Evolutionary conservation across 2,113 vertebrate genomes (phyloP).

Genomic region (Hipposideros armiger): DNA sequence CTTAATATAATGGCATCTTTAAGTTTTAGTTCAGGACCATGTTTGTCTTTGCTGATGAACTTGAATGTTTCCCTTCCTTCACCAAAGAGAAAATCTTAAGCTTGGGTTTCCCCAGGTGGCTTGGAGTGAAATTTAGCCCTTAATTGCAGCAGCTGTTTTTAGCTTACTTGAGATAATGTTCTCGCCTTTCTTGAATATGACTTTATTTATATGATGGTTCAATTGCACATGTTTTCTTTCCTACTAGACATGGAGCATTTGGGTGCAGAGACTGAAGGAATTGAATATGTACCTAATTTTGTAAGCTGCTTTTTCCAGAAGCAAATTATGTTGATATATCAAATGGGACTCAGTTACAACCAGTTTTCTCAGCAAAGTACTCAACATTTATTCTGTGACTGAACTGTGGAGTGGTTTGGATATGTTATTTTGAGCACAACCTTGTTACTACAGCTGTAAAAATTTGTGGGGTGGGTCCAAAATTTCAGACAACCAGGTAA

Average conservation of each 20-base stretch:
- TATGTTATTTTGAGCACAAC: background rate
- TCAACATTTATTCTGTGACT: constrained; percentile 5
- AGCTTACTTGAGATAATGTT: constrained; percentile 39
- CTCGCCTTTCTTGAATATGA: constrained; percentile 28
- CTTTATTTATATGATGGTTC: constrained; percentile 53
- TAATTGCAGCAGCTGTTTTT: constrained; percentile 60
- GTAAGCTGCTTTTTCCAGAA: constrained; percentile 46
- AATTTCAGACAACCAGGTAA: background rate
- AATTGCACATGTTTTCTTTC: background rate
- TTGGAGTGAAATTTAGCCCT: constrained; percentile 42
- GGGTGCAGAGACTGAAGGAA: background rate
- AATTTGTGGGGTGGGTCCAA: background rate
- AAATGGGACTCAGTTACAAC: background rate
- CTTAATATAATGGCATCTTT: background rate
- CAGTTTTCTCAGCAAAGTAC: background rate
- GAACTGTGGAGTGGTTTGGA: background rate
- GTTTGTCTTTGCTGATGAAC: background rate
- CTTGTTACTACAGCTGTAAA: background rate
- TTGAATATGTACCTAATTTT: constrained; percentile 52
- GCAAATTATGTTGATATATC: background rate
- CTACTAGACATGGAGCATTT: background rate
- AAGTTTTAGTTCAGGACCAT: background rate
- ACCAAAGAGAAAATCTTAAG: constrained; percentile 20
- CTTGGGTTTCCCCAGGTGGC: constrained; percentile 60
- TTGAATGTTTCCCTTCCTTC: constrained; percentile 3